Evolutionary conservation across 1,140 invertebrate species (phyloP), one percentile per base, ranked within the genome.

Genomic region (Ericerus pela): DNA sequence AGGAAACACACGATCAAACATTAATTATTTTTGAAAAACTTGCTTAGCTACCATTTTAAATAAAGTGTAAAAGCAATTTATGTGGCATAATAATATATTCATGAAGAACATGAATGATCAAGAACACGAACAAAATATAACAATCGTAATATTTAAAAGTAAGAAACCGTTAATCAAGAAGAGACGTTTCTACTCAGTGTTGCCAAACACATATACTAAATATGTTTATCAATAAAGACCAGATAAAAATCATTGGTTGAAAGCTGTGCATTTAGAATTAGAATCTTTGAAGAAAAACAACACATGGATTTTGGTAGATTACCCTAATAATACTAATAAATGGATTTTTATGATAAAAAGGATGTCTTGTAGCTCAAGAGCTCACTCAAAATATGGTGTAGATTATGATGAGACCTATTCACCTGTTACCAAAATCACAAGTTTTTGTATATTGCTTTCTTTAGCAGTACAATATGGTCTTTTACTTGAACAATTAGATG

Each of bases 351-450:
- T n/a, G 30, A 38, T 28, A 4, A 59, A 55, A 57, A 57, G 62
- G 60, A 16, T 53, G 62, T 36, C 24, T 65, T 29, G 60, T 66
- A 29, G 63, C 59, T 43, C 63, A 59, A 62, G 59, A 60, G 12
- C 64, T 61, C 57, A 56, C 59, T 52, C 52, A 58, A 33, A 43
- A 22, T 11, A 53, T 29, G 38, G 51, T 18, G 60, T 69, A 24
- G 67, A 72, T 61, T 71, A 64, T 60, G 12, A 62, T 30, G 69
- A 72, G 62, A 68, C 63, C 1, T 69, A 64, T 62, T 56, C 68
- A 43, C 67, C 70, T 18, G 65, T 70, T 18, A 61, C 64, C 12
- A 56, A 65, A 22, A 62, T 65, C 43, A 59, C 60, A 26, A 62
- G 70, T 14, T 53, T 75, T 20, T 58, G 70, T 43, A 59, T 66